Percentiles rank a stretch among this genome's conserved stretches.
Conservation (phyloP, 2,113 vertebrate species). For the Corydoras maculifer region DNA sequence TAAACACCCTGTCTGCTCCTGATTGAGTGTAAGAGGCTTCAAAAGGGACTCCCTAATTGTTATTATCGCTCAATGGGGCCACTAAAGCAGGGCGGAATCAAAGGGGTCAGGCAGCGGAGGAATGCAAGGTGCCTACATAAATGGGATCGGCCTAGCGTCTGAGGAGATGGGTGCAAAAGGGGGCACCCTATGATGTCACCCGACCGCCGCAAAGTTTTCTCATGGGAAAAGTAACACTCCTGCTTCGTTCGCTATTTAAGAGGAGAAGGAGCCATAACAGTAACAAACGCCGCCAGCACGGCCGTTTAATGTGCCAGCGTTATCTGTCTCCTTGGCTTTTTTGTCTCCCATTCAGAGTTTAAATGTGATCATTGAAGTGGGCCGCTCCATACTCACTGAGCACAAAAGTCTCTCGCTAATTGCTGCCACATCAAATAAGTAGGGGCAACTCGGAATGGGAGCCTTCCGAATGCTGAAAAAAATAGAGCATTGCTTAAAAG, state of each 20-base stretch:
- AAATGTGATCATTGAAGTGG: conserved; percentile 79
- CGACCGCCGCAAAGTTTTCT: conserved; percentile 58
- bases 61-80: conserved; percentile 43
- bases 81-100: conserved; percentile 37
- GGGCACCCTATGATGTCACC: conserved; percentile 46
- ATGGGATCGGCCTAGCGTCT: conserved; percentile 32
- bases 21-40: conserved; percentile 27
- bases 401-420: conserved; percentile 81
- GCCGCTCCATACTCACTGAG: conserved; percentile 62
- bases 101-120: conserved; percentile 33
- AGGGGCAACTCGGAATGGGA: conserved; percentile 63
- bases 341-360: conserved; percentile 64
- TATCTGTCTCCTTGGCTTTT: conserved; percentile 60
- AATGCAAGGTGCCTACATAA: conserved; percentile 46
- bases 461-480: conserved; percentile 67
- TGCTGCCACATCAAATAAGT: conserved; percentile 85
- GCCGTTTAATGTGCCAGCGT: conserved; percentile 61
- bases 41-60: conserved; percentile 34
- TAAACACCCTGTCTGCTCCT: conserved; percentile 33
- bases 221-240: conserved; percentile 77
- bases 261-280: conserved; percentile 57
- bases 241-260: conserved; percentile 55
- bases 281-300: conserved; percentile 55
- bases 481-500: conserved; percentile 55
- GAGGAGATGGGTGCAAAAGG: conserved; percentile 36